phyloP scores from a whole-genome alignment of 2,888 invertebrate genomes.

The Caenorhabditis sp. region DNA sequence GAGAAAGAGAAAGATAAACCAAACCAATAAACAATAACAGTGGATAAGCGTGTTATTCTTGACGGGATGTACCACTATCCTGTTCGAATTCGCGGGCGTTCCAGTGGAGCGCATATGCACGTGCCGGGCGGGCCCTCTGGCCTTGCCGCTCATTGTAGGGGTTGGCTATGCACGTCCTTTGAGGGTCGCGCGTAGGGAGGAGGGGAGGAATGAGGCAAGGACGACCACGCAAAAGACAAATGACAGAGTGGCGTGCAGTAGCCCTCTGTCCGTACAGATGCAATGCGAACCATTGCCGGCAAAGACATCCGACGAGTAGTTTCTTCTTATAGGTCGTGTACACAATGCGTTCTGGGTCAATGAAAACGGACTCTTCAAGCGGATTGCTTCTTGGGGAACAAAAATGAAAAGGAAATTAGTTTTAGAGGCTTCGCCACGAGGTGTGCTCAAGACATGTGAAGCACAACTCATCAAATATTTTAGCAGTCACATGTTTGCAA shows the following conservation, averaged over 20 bases:
- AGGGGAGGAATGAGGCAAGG: constrained; percentile 6
- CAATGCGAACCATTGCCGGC: neutral
- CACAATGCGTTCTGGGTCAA: constrained; percentile 18
- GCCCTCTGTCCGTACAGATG: constrained; percentile 7
- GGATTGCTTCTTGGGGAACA: neutral
- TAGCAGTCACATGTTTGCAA: constrained; percentile 23
- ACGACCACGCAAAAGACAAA: constrained; percentile 29
- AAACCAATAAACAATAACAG: neutral
- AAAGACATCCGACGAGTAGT: neutral
- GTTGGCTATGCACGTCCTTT: constrained; percentile 9
- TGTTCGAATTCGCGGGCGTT: constrained; percentile 23
- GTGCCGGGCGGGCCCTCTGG: neutral
- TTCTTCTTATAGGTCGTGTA: neutral
- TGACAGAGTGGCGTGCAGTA: constrained; percentile 18
- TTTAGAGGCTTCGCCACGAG: neutral
- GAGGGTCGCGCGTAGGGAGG: neutral
- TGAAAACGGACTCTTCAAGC: no score
- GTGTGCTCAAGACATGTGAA: constrained; percentile 21
- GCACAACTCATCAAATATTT: constrained; percentile 25
- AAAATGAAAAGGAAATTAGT: constrained; percentile 12
- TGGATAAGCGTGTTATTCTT: neutral
- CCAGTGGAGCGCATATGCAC: constrained; percentile 32
- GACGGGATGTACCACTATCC: neutral
- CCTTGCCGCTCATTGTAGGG: neutral
- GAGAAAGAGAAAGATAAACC: neutral